Evolutionary conservation across 2,797 vertebrate genomes (phyloP).

Genomic region (Acanthornis magna): DNA sequence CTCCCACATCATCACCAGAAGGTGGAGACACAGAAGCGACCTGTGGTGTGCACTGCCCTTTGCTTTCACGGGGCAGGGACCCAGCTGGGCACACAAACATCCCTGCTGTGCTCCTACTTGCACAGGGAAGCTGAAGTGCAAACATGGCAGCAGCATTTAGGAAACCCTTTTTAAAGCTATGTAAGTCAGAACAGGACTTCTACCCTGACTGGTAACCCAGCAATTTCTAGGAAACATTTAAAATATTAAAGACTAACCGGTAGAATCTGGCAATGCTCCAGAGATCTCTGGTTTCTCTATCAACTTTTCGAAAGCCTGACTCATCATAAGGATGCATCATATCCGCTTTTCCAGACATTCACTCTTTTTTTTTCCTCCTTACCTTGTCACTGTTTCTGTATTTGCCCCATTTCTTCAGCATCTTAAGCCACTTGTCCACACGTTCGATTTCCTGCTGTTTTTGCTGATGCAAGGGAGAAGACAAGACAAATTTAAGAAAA

Average conservation of each 20-base stretch:
- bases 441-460: constrained; percentile 87
- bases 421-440: constrained; percentile 90
- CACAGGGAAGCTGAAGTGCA: background rate
- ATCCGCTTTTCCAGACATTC: rapidly evolving
- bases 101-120: background rate
- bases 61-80: background rate
- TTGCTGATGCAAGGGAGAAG: constrained; percentile 72
- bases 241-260: background rate
- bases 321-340: background rate
- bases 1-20: background rate
- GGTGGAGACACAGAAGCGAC: background rate
- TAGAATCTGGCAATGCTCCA: background rate
- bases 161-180: background rate
- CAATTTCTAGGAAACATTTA: background rate
- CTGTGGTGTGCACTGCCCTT: background rate
- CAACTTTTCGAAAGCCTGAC: background rate
- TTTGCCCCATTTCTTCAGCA: constrained; percentile 90
- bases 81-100: background rate
- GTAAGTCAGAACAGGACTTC: background rate
- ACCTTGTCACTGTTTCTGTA: constrained; percentile 87
- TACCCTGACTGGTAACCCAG: background rate
- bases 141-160: background rate
- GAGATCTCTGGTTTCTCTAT: background rate
- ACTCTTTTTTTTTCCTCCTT: background rate
- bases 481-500: background rate